Base-by-base conservation (phyloP, 2,797 vertebrate genomes). In the Pseudomugil gertrudae region DNA sequence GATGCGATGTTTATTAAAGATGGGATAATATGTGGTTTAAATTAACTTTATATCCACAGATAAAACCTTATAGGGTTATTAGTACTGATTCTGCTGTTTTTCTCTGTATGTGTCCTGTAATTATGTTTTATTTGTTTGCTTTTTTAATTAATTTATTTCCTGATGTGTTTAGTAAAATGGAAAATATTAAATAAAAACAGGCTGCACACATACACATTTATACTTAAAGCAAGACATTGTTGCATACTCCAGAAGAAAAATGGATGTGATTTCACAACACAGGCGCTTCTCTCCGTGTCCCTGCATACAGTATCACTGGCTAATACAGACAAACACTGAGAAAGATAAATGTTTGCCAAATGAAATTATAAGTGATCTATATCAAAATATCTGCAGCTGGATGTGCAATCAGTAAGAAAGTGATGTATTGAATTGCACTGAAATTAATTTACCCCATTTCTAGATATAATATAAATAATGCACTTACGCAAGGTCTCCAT, bases 381-480 rank as follows among this genome's bases (percentile, higher is more conserved):
- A 82, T 81, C 69, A 81, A 81, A 82, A 78, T 70, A 57, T 76
- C 60, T 75, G 66, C 21, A 21, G 60, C 61, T 63, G 43, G 52
- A 69, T 70, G 59, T 21, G n/a, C 70, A 63, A 87, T 79, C 74
- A 69, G 70, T 66, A 64, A 77, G 70, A 84, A 76, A 81, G 45
- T 85, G 69, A 86, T 81, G 74, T 76, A 72, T 73, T 76, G 57
- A 61, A 72, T 58, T 52, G 79, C 51, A 3, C 43, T 33, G 24
- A 81, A 90, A 90, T 89, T 76, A 80, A 87, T 81, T 86, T 85
- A 55, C 55, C 30, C 74, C 78, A 79, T 82, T 84, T 78, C 74
- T 72, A 89, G 88, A 90, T 79, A 80, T 79, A 79, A 91, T 90
- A 78, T 74, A 47, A 66, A 72, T 89, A 87, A 90, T 82, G 69